Base-by-base conservation (phyloP, 1,140 invertebrate genomes). In the Caenorhabditis inopinata region DNA sequence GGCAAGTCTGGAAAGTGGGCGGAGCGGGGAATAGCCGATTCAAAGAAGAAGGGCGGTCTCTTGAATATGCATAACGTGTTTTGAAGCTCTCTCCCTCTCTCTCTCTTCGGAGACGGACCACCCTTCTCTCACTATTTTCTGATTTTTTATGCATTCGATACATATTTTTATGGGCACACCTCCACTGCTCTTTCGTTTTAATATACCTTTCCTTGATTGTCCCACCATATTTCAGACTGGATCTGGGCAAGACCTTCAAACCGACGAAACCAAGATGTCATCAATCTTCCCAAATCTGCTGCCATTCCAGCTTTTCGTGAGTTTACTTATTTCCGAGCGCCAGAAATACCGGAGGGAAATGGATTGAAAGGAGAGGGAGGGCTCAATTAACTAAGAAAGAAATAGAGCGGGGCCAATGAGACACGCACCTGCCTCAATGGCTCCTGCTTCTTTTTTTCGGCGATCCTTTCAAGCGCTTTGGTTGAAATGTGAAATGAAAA, bases 111-210 rank as follows among this genome's bases (percentile, higher is more conserved):
- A 58, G 53, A 29, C 35, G 58, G 58, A 68, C 58, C 58, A 68
- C 58, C 58, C 58, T 29, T 32, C 58, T 68, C 58, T 68, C 58
- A 68, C 58, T 68, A 68, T 68, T 68, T 68, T 68, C 58, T 68
- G 58, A 68, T 68, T 68, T 68, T 68, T 68, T 68, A 68, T 68
- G 58, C 58, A 68, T 68, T 68, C 58, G 58, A 68, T 68, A 68
- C 58, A 68, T 68, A 68, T 68, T 68, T 68, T 68, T 68, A 38
- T 68, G 58, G 32, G 23, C 58, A 68, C 58, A 68, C 58, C 58
- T 68, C 35, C 48, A 42, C 38, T 21, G n/a, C 38, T 18, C 38
- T 18, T 38, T 68, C 32, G 6, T 68, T 42, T 6, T 16, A 38
- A 68, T 68, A 68, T 68, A 35, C 32, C 58, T 68, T 68, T 68